Base-by-base conservation (phyloP, 2,888 invertebrate genomes). In the Cephalotes varians region DNA sequence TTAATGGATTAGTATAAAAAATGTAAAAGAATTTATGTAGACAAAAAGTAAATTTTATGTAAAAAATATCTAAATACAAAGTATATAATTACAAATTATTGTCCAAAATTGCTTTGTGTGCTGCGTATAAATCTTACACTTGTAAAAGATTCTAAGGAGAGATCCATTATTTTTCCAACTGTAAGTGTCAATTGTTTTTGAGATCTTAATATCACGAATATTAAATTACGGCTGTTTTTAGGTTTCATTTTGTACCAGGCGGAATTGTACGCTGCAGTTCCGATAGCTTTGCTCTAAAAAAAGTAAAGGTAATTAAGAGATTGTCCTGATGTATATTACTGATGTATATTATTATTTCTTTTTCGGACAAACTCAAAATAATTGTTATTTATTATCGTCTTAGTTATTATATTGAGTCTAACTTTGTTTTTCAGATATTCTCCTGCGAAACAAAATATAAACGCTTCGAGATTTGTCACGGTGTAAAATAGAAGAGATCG, bases 361-460 rank as follows among this genome's bases (percentile, higher is more conserved):
- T 44, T 58, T 56, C 18, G 15, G 6, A 40, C 10, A 65, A 3
- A 18, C 6, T 56, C 34, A 15, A 18, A 10, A 31, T 31, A 37
- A 31, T 12, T 0, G 18, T 12, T 64, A n/a, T n/a, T 15, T 1
- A 49, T 71, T 9, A 54, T 60, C 4, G 1, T 34, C 2, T 37
- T n/a, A 34, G 40, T 10, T 44, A 18, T 37, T 25, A 5, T n/a
- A 10, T 12, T 25, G 4, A 34, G 2, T 47, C 65, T 37, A 15
- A 91, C 91, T 84, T 91, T 88, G 12, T 69, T 82, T 21, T 67
- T 84, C 21, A 91, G 73, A 58, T 90, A 90, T 73, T 91, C 91
- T 31, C 91, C 91, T 21, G 87, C 88, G 10, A 81, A 86, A 37
- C 91, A 91, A 56, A 87, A 87, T 60, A 88, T 60, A 31, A 87